A percentile compares a stretch with the other conserved stretches of the same genome.
Evolutionary conservation across 2,797 vertebrate genomes (phyloP).

Genomic region (Peromyscus nudipes): DNA sequence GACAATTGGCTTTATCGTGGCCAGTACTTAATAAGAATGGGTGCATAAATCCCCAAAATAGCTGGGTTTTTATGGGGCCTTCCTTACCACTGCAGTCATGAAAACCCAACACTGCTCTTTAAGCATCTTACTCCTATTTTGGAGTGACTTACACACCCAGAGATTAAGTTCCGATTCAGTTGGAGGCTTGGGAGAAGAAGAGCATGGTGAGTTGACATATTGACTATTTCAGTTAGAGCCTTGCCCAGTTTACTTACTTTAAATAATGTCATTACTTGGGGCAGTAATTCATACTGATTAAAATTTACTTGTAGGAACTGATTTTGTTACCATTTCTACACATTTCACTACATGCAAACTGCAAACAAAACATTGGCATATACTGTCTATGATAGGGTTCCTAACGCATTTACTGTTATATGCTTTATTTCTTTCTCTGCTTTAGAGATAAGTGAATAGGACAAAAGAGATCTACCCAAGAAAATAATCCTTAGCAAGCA

Average conservation of each 20-base stretch:
- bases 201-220: neutral
- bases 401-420: neutral
- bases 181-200: neutral
- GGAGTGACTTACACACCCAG: neutral
- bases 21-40: neutral
- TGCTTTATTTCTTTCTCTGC: neutral
- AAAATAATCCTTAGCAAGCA: neutral
- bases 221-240: conserved; percentile 11
- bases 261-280: neutral
- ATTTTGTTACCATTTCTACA: conserved; percentile 12
- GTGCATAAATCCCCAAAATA: neutral
- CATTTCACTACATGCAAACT: conserved; percentile 9
- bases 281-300: neutral
- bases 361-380: neutral
- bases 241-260: neutral
- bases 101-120: neutral
- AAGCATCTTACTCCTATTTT: neutral
- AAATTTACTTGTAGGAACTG: neutral
- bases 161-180: neutral
- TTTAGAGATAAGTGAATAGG: neutral
- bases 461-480: neutral
- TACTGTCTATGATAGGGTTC: neutral
- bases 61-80: neutral
- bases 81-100: neutral
- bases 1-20: neutral